phyloP scores from a whole-genome alignment of 2,113 vertebrate species.

The Genyomyrus donnyi region DNA sequence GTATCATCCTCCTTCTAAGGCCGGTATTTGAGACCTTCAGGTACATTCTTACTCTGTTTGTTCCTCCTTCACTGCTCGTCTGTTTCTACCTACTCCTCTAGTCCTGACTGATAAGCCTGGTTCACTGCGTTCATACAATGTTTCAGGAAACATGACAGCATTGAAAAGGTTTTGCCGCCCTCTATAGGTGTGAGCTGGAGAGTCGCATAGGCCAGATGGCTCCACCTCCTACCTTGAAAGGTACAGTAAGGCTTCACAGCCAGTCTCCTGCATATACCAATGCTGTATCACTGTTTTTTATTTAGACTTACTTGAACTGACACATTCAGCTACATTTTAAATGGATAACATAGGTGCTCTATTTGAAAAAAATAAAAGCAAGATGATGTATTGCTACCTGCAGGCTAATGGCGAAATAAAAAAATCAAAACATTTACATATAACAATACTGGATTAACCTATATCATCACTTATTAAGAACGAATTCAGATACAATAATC shows the following conservation, averaged over 20 bases:
- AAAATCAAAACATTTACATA: not conserved
- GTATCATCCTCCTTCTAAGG: constrained; percentile 41
- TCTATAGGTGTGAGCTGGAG: constrained; percentile 41
- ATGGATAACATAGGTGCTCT: not conserved
- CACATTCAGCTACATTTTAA: not conserved
- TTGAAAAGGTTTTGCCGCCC: not conserved
- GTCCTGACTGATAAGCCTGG: no score
- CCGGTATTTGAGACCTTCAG: constrained; percentile 42
- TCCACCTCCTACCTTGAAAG: constrained; percentile 15
- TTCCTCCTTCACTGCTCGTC: not conserved
- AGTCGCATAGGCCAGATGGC: constrained; percentile 34
- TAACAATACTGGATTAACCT: not conserved
- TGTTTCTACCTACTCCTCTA: not conserved
- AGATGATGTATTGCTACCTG: not conserved
- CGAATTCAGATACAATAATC: not conserved
- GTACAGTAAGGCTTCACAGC: constrained; percentile 24
- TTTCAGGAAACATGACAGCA: not conserved
- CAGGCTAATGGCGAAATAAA: not conserved
- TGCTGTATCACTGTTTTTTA: not conserved
- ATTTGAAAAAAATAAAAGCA: not conserved
- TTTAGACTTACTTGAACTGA: not conserved
- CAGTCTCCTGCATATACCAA: not conserved
- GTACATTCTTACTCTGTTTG: constrained; percentile 23
- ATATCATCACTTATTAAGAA: not conserved
- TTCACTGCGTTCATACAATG: no score